Evolutionary conservation across 35 echinoderm and acorn worm genomes (phyloP).

Genomic region (Eucidaris tribuloides): DNA sequence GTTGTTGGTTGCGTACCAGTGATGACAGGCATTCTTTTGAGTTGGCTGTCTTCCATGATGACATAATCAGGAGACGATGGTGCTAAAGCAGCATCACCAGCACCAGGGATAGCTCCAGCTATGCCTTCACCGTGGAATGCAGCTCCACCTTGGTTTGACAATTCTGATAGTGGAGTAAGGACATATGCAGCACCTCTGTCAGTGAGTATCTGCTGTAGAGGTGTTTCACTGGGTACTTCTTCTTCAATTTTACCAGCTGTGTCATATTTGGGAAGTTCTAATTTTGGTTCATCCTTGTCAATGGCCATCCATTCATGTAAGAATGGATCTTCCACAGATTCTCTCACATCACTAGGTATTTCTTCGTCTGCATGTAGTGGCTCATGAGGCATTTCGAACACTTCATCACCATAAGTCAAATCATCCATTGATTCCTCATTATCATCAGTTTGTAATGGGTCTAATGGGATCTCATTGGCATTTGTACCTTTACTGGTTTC

Average conservation of each 20-base stretch:
- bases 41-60: conserved; percentile 2
- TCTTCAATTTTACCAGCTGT: too few species aligned
- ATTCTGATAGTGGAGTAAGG: conserved; percentile 16
- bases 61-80: background rate
- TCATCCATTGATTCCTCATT: background rate
- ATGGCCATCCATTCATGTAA: background rate
- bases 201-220: conserved; percentile 7
- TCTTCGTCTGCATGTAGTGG: too few species aligned
- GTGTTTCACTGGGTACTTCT: background rate
- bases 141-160: background rate
- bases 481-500: too few species aligned
- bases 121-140: background rate
- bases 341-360: background rate
- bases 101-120: conserved; percentile 8
- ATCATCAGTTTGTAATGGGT: too few species aligned
- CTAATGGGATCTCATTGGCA: too few species aligned
- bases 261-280: background rate
- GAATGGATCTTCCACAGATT: background rate
- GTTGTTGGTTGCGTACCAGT: conserved; percentile 12
- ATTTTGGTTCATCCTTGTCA: background rate
- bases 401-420: too few species aligned
- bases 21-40: conserved; percentile 3
- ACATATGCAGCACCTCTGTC: conserved; percentile 32
- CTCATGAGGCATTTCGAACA: background rate
- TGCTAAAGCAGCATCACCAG: background rate